Evolutionary conservation across 1,140 invertebrate genomes (phyloP).

Genomic region (Nymphalis io): DNA sequence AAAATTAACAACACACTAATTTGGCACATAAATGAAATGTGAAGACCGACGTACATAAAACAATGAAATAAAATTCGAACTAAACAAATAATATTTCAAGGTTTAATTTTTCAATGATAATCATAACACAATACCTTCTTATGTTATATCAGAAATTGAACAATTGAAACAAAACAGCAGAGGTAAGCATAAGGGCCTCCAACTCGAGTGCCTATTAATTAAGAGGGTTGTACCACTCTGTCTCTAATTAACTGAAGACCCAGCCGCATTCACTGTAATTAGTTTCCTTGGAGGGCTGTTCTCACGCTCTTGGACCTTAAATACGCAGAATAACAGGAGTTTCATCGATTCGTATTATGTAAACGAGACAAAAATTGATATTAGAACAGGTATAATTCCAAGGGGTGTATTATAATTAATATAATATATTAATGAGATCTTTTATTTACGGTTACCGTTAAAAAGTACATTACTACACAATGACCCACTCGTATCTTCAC

Average conservation of each 20-base stretch:
- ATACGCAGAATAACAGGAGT: slow-evolving; percentile 61
- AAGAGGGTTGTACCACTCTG: slow-evolving; percentile 76
- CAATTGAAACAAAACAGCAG: slow-evolving; percentile 72
- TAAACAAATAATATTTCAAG: not conserved
- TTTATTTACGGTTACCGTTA: not conserved
- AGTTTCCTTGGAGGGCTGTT: slow-evolving; percentile 75
- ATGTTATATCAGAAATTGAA: slow-evolving; percentile 65
- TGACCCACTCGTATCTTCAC: too few species aligned
- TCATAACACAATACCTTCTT: slow-evolving; percentile 57
- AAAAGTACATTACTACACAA: not conserved
- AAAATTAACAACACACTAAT: too few species aligned
- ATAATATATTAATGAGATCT: not conserved
- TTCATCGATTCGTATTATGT: slow-evolving; percentile 65
- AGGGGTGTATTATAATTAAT: too few species aligned
- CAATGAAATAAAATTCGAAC: not conserved
- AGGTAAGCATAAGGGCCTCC: slow-evolving; percentile 65
- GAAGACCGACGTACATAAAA: not conserved
- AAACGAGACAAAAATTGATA: slow-evolving; percentile 46
- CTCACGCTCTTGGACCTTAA: slow-evolving; percentile 69
- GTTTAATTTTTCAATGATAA: slow-evolving; percentile 30
- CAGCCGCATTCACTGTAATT: slow-evolving; percentile 75
- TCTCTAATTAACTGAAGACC: slow-evolving; percentile 79
- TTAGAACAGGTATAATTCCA: not conserved
- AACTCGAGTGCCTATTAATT: slow-evolving; percentile 76
- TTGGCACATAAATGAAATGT: too few species aligned